Evolutionary conservation across 2,113 vertebrate species (phyloP).

Genomic region (Vireo altiloquus): DNA sequence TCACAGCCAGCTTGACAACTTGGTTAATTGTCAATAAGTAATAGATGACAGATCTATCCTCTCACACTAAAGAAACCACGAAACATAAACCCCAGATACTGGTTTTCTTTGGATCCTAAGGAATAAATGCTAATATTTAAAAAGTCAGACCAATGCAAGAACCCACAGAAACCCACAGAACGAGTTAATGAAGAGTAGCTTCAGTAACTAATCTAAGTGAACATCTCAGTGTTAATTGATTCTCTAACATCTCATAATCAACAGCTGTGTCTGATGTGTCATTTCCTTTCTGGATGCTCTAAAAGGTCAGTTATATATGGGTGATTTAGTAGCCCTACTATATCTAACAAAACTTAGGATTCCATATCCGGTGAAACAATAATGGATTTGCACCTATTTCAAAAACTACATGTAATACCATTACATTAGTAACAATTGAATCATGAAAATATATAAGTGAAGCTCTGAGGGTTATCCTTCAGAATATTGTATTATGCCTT

Average conservation of each 20-base stretch:
- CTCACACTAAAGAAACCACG: rapidly evolving
- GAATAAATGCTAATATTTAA: neutral
- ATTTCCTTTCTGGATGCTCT: neutral
- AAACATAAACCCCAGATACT: neutral
- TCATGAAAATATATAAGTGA: neutral
- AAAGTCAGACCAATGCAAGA: neutral
- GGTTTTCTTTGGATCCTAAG: neutral
- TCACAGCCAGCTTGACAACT: neutral
- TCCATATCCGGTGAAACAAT: neutral
- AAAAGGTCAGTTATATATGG: neutral
- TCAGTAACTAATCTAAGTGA: neutral
- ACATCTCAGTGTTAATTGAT: neutral
- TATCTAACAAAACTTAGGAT: neutral
- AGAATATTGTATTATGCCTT: neutral
- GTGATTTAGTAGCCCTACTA: neutral
- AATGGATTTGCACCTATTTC: neutral
- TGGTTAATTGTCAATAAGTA: neutral
- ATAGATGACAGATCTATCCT: neutral
- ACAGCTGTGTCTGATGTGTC: neutral
- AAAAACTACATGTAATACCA: neutral
- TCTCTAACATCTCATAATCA: neutral
- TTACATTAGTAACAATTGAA: neutral
- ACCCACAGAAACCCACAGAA: neutral
- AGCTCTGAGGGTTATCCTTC: neutral
- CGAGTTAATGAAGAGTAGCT: neutral